These are phyloP conservation scores for Mesitornis unicolor DNA, from an alignment of 2,113 vertebrate genomes.

Conservation along the genomic window DNA sequence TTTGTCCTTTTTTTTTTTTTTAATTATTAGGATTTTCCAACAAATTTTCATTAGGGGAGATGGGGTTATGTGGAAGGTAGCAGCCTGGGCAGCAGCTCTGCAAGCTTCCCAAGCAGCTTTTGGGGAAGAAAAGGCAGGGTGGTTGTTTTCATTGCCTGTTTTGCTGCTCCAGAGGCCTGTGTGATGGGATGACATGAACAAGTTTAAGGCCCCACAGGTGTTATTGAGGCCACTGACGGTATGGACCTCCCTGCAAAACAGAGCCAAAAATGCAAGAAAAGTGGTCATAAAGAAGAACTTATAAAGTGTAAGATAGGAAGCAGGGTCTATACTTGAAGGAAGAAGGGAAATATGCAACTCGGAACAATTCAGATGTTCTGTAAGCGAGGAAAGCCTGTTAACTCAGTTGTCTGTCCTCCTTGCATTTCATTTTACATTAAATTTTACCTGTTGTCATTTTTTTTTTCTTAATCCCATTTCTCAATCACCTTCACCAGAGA, in stretches of 20 bases:
- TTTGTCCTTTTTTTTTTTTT: neutral
- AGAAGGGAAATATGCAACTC: neutral
- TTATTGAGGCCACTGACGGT: neutral
- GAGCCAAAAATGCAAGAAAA: neutral
- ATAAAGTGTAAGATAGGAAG: neutral
- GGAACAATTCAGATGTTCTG: neutral
- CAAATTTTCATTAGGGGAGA: rapidly evolving
- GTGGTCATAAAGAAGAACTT: too few relatives aligned
- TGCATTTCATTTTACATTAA: neutral
- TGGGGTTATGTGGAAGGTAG: neutral
- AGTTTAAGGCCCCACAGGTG: too few relatives aligned
- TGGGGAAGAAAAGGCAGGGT: neutral
- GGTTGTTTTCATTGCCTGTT: neutral
- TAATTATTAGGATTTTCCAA: neutral
- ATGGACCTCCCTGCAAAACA: neutral
- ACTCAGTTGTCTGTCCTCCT: neutral
- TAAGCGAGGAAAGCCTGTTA: neutral
- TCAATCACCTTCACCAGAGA: conserved; percentile 1
- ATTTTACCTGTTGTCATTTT: neutral
- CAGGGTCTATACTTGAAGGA: neutral
- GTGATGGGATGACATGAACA: neutral
- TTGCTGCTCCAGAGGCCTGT: neutral
- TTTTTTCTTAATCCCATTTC: neutral
- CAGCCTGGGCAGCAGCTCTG: neutral
- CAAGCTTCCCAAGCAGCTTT: neutral